phyloP scores from a whole-genome alignment of 2,113 vertebrate genomes.

The Manacus vitellinus region DNA sequence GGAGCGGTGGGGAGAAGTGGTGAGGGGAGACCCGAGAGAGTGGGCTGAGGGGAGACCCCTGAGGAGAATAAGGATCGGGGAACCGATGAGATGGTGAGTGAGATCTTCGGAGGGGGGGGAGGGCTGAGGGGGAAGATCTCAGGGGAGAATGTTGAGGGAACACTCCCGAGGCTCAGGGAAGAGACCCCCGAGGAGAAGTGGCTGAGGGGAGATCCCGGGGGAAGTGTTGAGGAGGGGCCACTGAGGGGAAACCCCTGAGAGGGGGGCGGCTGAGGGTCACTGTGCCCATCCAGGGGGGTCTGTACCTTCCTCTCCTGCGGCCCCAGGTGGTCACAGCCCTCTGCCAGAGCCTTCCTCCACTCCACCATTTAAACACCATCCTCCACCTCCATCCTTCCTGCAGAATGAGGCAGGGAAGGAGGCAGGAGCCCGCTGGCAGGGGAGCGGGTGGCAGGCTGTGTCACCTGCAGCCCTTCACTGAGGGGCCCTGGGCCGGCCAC shows the following conservation, averaged over 20 bases:
- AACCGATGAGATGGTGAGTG: no score
- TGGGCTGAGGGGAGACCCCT: background rate
- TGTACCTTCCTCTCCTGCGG: accelerated
- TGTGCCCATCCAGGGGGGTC: background rate
- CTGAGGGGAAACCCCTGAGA: background rate
- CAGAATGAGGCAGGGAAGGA: background rate
- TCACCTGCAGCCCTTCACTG: accelerated
- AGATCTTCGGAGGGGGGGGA: no score
- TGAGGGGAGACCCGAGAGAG: background rate
- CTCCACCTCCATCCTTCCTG: background rate
- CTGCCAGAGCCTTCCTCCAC: background rate
- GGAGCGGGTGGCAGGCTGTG: accelerated
- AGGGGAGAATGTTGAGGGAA: no score
- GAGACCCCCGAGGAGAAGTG: background rate
- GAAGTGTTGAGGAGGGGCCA: background rate
- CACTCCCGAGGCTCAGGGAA: background rate
- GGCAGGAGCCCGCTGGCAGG: background rate
- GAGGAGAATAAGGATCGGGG: no score
- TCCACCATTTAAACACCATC: background rate
- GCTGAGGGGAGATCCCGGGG: background rate
- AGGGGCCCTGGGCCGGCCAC: accelerated
- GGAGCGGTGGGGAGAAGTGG: background rate
- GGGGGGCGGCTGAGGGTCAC: background rate
- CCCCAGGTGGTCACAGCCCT: accelerated
- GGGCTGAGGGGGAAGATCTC: no score